Evolutionary conservation across 2,113 vertebrate genomes (phyloP), one percentile per base, ranked within the genome.

Genomic region (Carassius gibelio): DNA sequence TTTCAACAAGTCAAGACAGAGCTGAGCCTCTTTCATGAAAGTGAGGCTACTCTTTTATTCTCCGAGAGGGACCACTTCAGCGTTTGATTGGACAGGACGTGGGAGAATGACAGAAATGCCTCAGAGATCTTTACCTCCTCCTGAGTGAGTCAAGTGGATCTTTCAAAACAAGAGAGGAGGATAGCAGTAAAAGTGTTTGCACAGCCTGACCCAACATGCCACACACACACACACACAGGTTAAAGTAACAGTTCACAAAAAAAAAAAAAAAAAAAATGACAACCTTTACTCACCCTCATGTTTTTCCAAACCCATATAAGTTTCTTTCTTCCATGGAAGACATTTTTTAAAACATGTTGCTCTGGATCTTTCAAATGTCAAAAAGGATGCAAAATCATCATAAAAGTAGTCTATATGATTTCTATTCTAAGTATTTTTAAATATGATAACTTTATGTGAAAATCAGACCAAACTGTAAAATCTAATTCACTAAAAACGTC

Each of bases 81-180:
- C 61, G 17, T 87, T 87, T 88, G 82, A 90, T 57, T 87, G 52
- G 81, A 88, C 42, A 19, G 36, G 69, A 71, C 81, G 57, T 50
- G 75, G 80, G 48, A 85, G 42, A 64, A 88, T 82, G 75, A 91
- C 91, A 90, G 87, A 92, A 82, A 76, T 72, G 82, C 75, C 74
- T 26, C 21, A 79, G 82, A 90, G 87, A 85, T 88, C 75, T 85
- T 83, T 84, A n/a, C 86, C 78, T 85, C 75, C 80, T 77, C 36
- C 82, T 87, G 42, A 89, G 52, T 82, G 84, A 3, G 74, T 74
- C 82, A 91, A 87, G 21, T 9, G 3, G 83, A 80, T 75, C 30
- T 92, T 72, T 89, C 50, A 75, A 91, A 87, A 87, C 82, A 81
- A 68, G 21, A 84, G 62, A 38, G 45, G 66, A 83, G 55, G 85